A percentile compares a stretch with the other conserved stretches of the same genome.
These are phyloP conservation scores for Hippoglossus stenolepis DNA, from an alignment of 2,113 vertebrate species.

Conservation along the genomic window DNA sequence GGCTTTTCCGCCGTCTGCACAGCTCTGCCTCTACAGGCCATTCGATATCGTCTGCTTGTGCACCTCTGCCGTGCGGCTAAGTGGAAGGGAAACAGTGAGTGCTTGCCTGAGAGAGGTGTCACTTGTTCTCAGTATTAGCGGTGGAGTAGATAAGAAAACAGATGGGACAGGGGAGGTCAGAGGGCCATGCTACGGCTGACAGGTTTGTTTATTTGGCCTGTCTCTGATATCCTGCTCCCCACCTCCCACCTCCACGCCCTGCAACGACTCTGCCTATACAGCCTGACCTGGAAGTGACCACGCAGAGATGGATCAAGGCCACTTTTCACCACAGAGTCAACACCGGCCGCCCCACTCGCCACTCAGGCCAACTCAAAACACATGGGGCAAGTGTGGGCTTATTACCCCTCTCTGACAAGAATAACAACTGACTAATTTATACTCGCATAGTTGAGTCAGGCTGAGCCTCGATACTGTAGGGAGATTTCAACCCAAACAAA, in stretches of 20 bases:
- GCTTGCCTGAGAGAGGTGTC: conserved; percentile 77
- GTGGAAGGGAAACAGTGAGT: conserved; percentile 76
- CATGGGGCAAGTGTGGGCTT: conserved; percentile 78
- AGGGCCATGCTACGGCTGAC: conserved; percentile 78
- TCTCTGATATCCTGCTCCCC: conserved; percentile 82
- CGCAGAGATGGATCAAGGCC: conserved; percentile 78
- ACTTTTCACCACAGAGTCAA: conserved; percentile 80
- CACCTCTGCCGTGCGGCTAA: conserved; percentile 55
- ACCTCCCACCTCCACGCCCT: conserved; percentile 48
- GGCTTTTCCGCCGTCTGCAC: neutral
- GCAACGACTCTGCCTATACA: conserved; percentile 55
- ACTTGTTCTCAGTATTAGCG: conserved; percentile 83
- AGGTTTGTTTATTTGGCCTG: conserved; percentile 83
- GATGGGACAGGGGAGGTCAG: conserved; percentile 81
- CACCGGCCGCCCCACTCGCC: conserved; percentile 68
- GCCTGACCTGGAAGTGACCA: conserved; percentile 81
- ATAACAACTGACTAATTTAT: conserved; percentile 76
- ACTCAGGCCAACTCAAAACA: conserved; percentile 80
- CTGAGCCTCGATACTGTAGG: conserved; percentile 52
- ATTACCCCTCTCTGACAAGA: conserved; percentile 72
- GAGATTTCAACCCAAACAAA: conserved; percentile 60
- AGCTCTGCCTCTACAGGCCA: conserved; percentile 20
- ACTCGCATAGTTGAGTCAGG: conserved; percentile 23
- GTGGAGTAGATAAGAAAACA: conserved; percentile 81
- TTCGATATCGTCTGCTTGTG: conserved; percentile 34